These are phyloP conservation scores for Cirrhinus molitorella DNA, from an alignment of 2,797 vertebrate species.

Conservation along the genomic window DNA sequence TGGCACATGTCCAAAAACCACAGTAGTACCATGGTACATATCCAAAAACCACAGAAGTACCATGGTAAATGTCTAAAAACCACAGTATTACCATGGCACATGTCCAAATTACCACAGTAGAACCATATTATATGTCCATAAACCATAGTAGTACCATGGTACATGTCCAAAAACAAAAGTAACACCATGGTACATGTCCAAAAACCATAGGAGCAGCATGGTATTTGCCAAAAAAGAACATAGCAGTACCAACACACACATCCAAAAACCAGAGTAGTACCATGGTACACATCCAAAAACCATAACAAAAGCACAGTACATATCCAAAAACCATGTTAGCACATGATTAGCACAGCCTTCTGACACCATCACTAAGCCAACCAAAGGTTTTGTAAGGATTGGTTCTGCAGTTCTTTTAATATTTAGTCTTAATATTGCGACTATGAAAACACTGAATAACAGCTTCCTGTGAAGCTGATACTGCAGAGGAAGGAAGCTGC, in stretches of 20 bases:
- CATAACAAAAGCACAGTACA: neutral
- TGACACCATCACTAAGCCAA: neutral
- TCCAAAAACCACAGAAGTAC: no score
- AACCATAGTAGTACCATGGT: neutral
- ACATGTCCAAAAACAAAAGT: neutral
- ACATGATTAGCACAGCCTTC: no score
- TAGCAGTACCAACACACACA: no score
- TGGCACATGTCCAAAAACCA: neutral
- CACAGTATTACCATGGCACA: no score
- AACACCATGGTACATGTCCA: neutral
- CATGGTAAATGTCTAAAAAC: no score
- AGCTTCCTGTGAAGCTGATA: conserved; percentile 50
- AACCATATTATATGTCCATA: neutral
- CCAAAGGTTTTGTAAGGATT: neutral
- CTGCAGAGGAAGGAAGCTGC: conserved; percentile 63
- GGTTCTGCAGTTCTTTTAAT: neutral
- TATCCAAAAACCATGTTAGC: neutral
- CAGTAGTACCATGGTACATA: no score
- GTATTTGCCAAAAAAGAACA: no score
- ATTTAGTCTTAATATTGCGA: neutral
- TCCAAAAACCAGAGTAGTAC: neutral
- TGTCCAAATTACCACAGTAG: neutral
- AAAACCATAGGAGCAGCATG: no score
- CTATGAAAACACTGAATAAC: conserved; percentile 9
- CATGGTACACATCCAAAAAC: neutral